Evolutionary conservation across 2,888 invertebrate genomes (phyloP), one percentile per base, ranked within the genome.

Genomic region (Calameuta pallipes): DNA sequence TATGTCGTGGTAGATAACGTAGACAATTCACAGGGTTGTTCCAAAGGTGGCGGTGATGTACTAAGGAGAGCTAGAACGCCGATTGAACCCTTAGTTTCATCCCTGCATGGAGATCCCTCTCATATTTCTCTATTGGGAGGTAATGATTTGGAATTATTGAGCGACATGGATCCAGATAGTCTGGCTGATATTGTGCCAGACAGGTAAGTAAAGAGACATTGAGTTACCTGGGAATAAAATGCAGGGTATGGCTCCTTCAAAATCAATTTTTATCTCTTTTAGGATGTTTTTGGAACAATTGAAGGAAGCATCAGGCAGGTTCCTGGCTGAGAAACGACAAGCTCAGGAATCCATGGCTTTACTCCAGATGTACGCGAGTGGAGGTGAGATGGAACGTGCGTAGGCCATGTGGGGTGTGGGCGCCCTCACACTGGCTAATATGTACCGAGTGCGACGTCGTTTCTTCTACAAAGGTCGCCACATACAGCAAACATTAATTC

Each of bases 161-260:
- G 97, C 80, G 97, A 97, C 89, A 97, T 97, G 97, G 97, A 97
- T 92, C 97, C 97, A 11, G 97, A 97, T 83, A 96, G 96, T 82
- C 93, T 97, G 87, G 95, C 96, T 79, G 97, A 97, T 89, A 96
- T 97, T 87, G 95, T 96, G 41, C 94, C 94, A 75, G 95, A 94
- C 86, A 94, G 94, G 90, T 94, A 90, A 83, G 95, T 94, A 84
- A 95, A 95, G 90, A 94, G 36, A 68, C 11, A 75, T 1, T 11
- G 23, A 73, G 12, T 35, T 68, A 33, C 68, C 9, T 30, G 76
- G 37, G n/a, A 70, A 69, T 75, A 35, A 68, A 71, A 9, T 69
- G 23, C 71, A 37, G 69, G 13, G 33, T 30, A 37, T 36, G 31
- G 36, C 30, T 13, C 31, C 11, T 34, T 30, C 68, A 69, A 73